Base-by-base conservation (phyloP, 1,140 invertebrate genomes). In the Conopomorpha cramerella region DNA sequence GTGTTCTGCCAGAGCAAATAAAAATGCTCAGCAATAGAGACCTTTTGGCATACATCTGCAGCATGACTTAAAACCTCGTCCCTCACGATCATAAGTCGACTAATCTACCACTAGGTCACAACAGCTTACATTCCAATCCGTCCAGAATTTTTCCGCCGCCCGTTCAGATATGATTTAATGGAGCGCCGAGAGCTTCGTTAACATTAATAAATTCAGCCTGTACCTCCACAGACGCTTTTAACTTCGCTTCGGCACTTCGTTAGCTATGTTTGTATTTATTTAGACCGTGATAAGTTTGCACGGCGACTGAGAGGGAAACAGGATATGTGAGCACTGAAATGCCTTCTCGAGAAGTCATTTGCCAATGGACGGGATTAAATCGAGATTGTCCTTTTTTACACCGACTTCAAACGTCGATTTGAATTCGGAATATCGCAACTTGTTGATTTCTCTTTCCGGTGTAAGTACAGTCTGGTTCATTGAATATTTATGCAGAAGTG, bases 161-260 rank as follows among this genome's bases (percentile, higher is more conserved):
- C 56, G 53, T 58, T 59, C 62, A 63, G 62, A 68, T 68, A 65
- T 68, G 64, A 72, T 72, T 68, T 65, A 72, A 61, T 60, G 55
- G 45, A 55, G 45, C 50, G 58, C 38, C 55, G 51, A 66, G 55
- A 64, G 51, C 39, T 60, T 65, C 60, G 58, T 68, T 61, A 64
- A 55, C 56, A 61, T 66, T 58, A 55, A 68, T 68, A 68, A 72
- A 65, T 67, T 58, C 53, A 55, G 41, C 29, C 10, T 23, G 19
- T 23, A 10, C 19, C 41, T 47, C 52, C 42, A 46, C 14, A 48
- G 48, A 49, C 60, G 57, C 56, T 64, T 68, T 68, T 58, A 68
- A 67, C 57, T 61, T 64, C 57, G 55, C 58, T 55, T 74, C 64
- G 51, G 50, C 66, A 71, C 62, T 59, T 71, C 64, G 60, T 73